Evolutionary conservation across 2,797 vertebrate genomes (phyloP).

Genomic region (Acropternis orthonyx): DNA sequence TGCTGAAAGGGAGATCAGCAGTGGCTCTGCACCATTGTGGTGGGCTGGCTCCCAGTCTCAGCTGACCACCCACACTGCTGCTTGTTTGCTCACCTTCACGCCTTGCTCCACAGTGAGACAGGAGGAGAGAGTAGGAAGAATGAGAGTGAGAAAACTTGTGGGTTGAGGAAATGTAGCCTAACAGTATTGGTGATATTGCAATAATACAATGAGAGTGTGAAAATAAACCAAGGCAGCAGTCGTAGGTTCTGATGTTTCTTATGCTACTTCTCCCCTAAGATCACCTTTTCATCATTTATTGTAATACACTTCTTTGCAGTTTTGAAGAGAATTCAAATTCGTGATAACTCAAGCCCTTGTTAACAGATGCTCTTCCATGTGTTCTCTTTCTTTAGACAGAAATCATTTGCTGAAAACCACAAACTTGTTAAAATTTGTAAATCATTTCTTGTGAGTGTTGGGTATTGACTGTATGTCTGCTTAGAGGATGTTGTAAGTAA

Average conservation of each 20-base stretch:
- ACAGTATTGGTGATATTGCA: background rate
- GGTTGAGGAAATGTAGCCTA: background rate
- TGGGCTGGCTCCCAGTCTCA: background rate
- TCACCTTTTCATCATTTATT: background rate
- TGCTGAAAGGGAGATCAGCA: background rate
- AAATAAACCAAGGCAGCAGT: background rate
- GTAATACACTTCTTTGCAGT: background rate
- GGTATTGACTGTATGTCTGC: background rate
- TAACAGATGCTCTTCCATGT: background rate
- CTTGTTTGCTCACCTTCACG: background rate
- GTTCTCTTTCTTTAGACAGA: background rate
- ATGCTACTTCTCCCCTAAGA: background rate
- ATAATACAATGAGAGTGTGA: background rate
- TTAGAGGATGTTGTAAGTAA: background rate
- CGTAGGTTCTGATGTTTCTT: background rate
- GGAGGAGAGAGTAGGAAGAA: background rate
- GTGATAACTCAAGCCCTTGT: background rate
- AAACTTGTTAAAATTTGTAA: background rate
- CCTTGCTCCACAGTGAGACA: background rate
- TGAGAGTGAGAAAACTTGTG: background rate
- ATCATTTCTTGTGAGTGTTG: background rate
- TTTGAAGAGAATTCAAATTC: background rate
- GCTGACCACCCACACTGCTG: fast-evolving
- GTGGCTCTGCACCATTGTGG: background rate
- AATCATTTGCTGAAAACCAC: background rate